phyloP scores from a whole-genome alignment of 2,113 vertebrate genomes.

The Corapipo altera region DNA sequence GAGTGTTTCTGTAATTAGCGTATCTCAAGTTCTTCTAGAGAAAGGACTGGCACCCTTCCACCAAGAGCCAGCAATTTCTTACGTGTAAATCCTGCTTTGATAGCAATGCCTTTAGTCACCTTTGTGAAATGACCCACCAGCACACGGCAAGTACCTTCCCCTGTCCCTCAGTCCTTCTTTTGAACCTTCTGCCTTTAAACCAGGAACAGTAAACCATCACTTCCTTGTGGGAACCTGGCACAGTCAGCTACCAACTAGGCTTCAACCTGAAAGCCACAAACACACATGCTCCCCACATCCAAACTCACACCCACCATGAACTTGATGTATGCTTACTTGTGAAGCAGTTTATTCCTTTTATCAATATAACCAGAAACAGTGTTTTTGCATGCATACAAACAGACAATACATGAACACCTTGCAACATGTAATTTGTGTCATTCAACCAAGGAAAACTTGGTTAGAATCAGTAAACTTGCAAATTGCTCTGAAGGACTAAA shows the following conservation, averaged over 20 bases:
- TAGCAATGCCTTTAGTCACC: fast-evolving
- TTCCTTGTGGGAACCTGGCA: fast-evolving
- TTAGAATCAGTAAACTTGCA: background rate
- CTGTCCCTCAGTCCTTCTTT: background rate
- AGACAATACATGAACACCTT: fast-evolving
- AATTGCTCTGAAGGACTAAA: background rate
- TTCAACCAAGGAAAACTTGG: background rate
- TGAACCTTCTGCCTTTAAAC: background rate
- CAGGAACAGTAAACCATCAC: background rate
- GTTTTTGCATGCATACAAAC: fast-evolving
- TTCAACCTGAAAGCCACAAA: background rate
- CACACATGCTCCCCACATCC: background rate
- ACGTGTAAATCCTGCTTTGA: fast-evolving
- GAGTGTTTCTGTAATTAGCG: background rate
- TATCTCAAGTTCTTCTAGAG: background rate
- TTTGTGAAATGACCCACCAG: background rate
- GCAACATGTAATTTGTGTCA: background rate
- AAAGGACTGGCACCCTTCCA: background rate
- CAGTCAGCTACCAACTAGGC: background rate
- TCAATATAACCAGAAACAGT: background rate
- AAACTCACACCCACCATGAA: background rate
- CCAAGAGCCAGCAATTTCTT: background rate
- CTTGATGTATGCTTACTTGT: fast-evolving
- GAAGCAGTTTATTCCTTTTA: background rate
- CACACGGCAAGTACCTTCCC: fast-evolving